Percentiles rank a stretch among this genome's conserved stretches.
Conservation (phyloP, 2,113 vertebrate genomes). For the Pantherophis guttatus region DNA sequence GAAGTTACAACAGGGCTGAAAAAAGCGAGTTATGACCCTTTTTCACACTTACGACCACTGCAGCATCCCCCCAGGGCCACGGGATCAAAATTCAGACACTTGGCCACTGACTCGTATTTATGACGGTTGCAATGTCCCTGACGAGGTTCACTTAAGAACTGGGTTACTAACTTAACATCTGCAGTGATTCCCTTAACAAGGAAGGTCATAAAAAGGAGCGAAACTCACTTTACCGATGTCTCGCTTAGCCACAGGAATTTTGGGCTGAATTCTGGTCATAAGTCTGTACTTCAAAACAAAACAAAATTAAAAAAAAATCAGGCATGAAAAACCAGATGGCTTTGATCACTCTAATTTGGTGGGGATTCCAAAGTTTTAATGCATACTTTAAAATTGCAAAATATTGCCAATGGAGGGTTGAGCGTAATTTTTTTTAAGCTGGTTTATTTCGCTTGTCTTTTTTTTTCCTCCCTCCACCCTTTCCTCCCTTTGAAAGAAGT, state of each 20-base stretch:
- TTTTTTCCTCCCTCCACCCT: no score
- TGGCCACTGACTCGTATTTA: background rate
- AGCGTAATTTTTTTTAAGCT: background rate
- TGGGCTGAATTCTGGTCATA: no score
- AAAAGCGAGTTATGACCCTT: background rate
- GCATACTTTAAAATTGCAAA: background rate
- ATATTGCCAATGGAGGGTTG: background rate
- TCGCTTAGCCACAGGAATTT: no score
- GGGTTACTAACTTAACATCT: no score
- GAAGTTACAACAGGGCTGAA: background rate
- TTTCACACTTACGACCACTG: background rate
- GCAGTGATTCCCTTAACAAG: no score
- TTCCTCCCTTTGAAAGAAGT: background rate
- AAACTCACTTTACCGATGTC: no score
- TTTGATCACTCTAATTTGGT: background rate
- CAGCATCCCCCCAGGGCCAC: no score
- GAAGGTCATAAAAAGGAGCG: no score
- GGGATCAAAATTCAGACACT: no score
- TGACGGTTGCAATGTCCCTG: background rate
- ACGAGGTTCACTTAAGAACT: no score
- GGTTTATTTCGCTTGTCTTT: background rate
- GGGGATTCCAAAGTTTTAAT: background rate
- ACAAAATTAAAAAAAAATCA: background rate
- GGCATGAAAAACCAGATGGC: background rate
- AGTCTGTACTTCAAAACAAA: background rate